A percentile compares a stretch with the other conserved stretches of the same genome.
Conservation (phyloP, 2,888 invertebrate species). For the Melanostoma scalare region DNA sequence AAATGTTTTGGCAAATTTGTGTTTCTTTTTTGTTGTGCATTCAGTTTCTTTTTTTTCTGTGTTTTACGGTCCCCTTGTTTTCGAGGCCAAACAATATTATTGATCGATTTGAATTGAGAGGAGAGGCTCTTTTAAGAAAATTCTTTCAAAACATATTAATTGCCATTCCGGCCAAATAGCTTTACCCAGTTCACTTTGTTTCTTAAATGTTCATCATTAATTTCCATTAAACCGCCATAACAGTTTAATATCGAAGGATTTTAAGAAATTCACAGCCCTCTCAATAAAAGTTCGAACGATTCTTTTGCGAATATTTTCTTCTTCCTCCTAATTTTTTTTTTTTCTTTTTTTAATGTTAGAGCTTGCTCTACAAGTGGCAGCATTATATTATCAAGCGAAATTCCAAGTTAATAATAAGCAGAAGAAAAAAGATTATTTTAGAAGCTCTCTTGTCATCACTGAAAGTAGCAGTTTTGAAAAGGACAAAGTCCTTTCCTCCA, state of each 20-base stretch:
- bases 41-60: background rate
- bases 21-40: constrained; percentile 4
- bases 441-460: constrained; percentile 32
- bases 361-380: constrained; percentile 39
- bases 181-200: constrained; percentile 16
- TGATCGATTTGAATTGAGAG: constrained; percentile 25
- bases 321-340: background rate
- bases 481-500: constrained; percentile 3
- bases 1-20: constrained; percentile 1
- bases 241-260: constrained; percentile 32
- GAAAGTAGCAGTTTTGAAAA: constrained; percentile 57
- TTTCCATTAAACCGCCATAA: constrained; percentile 57
- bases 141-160: constrained; percentile 25
- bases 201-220: constrained; percentile 52
- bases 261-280: constrained; percentile 18
- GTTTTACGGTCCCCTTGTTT: constrained; percentile 8
- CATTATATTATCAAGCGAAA: constrained; percentile 44
- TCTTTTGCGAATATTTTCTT: too few species aligned
- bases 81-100: constrained; percentile 8
- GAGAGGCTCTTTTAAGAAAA: constrained; percentile 23
- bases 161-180: constrained; percentile 33
- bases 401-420: constrained; percentile 10
- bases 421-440: constrained; percentile 14
- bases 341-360: constrained; percentile 1
- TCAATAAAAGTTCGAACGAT: constrained; percentile 5